Base-by-base conservation (phyloP, 2,888 invertebrate species). In the Leptopterna dolabrata region DNA sequence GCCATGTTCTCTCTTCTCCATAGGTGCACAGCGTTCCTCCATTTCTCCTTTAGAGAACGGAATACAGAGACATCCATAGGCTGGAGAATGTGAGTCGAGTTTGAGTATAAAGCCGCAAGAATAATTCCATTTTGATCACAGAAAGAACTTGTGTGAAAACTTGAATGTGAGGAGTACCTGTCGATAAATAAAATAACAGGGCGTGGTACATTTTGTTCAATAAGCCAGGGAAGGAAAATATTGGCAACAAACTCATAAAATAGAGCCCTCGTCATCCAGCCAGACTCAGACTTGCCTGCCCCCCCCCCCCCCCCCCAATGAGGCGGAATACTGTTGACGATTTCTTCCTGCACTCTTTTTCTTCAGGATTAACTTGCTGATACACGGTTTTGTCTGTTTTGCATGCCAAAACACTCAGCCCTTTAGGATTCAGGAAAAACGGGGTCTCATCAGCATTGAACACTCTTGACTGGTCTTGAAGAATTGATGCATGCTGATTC, bases 181-280 rank as follows among this genome's bases (percentile, higher is more conserved):
- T 92, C 92, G 43, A 92, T 88, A 87, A 91, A 92, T 3, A 92
- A 86, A 82, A 92, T 90, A 45, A 92, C 90, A 71, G 90, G 92
- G 19, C 90, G 89, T 80, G 90, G 78, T 47, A 92, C 90, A 70
- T 90, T 88, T 83, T 91, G 90, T 87, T 90, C 89, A 51, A 90
- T 51, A 51, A 92, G 87, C 91, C 91, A 92, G 47, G 91, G 91
- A 88, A 91, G 87, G 89, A 92, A 92, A 36, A 91, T 89, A 89
- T 92, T 91, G 14, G 90, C 90, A 7, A 92, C 90, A 88, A 91
- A 92, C 89, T 92, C 91, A 88, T 89, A 92, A 90, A 92, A 92
- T 2, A 90, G 90, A 89, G 91, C 91, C 0, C 90, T 89, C 13
- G 91, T 92, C 92, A 91, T 93, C 92, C 92, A 92, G 7, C 92